Conservation (phyloP, 2,888 invertebrate genomes). For the Tachina grossa region DNA sequence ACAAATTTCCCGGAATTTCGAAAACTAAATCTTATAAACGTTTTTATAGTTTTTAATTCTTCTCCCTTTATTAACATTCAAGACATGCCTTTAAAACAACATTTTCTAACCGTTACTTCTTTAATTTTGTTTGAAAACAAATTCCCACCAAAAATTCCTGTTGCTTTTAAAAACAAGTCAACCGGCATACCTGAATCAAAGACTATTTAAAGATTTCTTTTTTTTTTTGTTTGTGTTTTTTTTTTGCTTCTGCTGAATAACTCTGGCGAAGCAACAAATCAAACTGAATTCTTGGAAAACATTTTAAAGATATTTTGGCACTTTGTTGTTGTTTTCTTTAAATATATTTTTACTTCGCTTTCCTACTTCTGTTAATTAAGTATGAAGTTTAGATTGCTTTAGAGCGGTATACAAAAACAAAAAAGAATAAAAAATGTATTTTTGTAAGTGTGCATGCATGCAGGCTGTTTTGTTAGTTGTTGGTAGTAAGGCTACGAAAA, state of each 20-base stretch:
- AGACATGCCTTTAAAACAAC: constrained; percentile 44
- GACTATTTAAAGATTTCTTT: constrained; percentile 22
- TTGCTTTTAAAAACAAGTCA: constrained; percentile 1
- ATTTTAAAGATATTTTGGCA: constrained; percentile 66
- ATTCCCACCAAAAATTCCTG: constrained; percentile 47
- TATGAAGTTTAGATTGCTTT: constrained; percentile 69
- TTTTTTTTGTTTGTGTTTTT: not conserved
- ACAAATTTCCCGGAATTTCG: constrained; percentile 49
- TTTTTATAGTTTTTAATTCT: too few species aligned
- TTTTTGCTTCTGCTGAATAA: constrained; percentile 29
- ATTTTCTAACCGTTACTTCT: constrained; percentile 63
- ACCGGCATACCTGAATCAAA: constrained; percentile 19
- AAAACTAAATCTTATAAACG: constrained; percentile 8
- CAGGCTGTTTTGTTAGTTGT: constrained; percentile 17
- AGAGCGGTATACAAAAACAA: constrained; percentile 24
- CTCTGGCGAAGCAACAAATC: constrained; percentile 44
- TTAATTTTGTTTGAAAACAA: constrained; percentile 34
- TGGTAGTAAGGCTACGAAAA: constrained; percentile 15
- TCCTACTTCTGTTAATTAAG: constrained; percentile 63
- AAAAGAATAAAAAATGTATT: not conserved
- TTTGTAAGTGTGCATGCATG: not conserved
- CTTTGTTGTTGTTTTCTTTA: constrained; percentile 40
- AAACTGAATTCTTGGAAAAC: constrained; percentile 66
- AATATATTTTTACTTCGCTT: not conserved
- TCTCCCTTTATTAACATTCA: constrained; percentile 23